phyloP scores from a whole-genome alignment of 2,113 vertebrate species.

The Peucedramus taeniatus region DNA sequence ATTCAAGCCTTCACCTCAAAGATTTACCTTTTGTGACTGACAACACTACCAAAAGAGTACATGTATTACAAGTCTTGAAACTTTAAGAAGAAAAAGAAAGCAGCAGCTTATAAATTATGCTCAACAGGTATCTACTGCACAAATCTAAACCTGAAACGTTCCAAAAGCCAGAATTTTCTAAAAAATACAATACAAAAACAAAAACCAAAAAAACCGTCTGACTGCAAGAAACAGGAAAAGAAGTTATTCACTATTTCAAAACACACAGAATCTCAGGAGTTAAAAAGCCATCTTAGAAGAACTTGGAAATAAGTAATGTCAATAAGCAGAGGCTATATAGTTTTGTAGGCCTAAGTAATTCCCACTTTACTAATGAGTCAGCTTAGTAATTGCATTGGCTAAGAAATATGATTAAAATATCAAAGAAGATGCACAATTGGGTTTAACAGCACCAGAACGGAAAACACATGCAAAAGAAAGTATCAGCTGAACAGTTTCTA shows the following conservation, averaged over 20 bases:
- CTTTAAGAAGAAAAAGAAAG: not conserved
- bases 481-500: not conserved
- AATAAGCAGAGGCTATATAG: not conserved
- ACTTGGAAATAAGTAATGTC: not conserved
- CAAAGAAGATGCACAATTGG: not conserved
- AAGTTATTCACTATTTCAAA: not conserved
- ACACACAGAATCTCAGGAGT: not conserved
- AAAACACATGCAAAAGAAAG: not conserved
- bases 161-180: not conserved
- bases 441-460: not conserved
- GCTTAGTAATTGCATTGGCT: not conserved
- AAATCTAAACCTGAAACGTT: not conserved
- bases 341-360: not conserved
- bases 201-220: not conserved
- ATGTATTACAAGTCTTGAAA: not conserved
- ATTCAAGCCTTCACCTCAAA: not conserved
- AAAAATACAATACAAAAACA: not conserved
- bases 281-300: not conserved
- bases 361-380: not conserved
- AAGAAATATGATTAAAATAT: constrained; percentile 16
- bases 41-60: not conserved
- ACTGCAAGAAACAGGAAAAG: not conserved
- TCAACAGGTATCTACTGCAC: not conserved
- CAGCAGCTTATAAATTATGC: not conserved
- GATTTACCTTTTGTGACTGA: not conserved